phyloP scores from a whole-genome alignment of 2,797 vertebrate species.

The Gallinago nigripennis region DNA sequence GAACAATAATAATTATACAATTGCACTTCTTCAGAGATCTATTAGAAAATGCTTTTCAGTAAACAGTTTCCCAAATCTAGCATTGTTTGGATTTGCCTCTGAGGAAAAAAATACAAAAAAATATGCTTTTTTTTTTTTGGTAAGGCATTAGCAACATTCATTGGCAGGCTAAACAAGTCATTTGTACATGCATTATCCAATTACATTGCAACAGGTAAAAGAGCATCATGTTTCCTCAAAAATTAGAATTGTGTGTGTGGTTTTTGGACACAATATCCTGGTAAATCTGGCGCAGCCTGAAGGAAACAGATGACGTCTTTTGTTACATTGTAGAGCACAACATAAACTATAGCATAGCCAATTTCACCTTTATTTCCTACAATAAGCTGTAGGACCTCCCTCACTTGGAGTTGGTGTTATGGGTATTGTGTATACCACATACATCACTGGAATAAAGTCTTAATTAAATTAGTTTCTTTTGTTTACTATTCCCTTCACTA shows the following conservation, averaged over 20 bases:
- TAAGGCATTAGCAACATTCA: conserved; percentile 94
- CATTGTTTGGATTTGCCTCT: conserved; percentile 78
- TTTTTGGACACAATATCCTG: neutral
- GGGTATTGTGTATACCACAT: neutral
- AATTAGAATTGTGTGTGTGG: conserved; percentile 10
- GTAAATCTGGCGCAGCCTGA: conserved; percentile 34
- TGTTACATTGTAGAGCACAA: conserved; percentile 64
- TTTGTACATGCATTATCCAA: conserved; percentile 88
- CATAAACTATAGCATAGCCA: conserved; percentile 61
- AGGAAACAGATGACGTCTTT: conserved; percentile 51
- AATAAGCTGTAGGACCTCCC: conserved; percentile 26
- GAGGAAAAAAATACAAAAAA: conserved; percentile 72
- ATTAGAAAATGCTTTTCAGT: conserved; percentile 81
- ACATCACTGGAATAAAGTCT: neutral
- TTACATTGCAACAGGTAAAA: conserved; percentile 76
- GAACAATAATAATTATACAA: conserved; percentile 80
- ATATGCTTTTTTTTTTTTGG: conserved; percentile 70
- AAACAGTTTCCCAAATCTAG: conserved; percentile 77
- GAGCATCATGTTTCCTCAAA: conserved; percentile 63
- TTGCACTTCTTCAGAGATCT: conserved; percentile 89
- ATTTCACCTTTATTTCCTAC: conserved; percentile 42
- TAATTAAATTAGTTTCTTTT: neutral
- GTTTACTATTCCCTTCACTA: neutral
- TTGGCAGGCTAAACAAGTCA: conserved; percentile 85
- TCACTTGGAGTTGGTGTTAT: neutral